phyloP scores from a whole-genome alignment of 2,113 vertebrate species.

The Haplochromis vanheusdeni region DNA sequence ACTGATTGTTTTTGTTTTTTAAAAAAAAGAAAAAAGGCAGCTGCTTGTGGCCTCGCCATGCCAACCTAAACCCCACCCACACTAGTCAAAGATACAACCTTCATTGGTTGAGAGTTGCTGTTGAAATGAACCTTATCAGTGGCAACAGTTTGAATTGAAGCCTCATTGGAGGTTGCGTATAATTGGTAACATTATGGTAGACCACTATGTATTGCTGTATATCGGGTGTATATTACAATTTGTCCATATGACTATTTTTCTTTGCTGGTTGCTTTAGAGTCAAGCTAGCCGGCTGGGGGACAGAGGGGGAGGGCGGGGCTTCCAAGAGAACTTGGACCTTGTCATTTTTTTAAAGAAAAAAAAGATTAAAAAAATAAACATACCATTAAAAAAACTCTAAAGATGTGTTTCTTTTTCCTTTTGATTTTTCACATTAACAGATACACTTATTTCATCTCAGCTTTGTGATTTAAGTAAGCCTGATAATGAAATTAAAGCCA shows the following conservation, averaged over 20 bases:
- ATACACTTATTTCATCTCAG: background rate
- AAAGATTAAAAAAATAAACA: constrained; percentile 54
- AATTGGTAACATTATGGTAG: constrained; percentile 67
- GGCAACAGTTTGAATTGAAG: constrained; percentile 54
- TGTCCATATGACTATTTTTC: constrained; percentile 67
- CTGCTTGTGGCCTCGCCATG: background rate
- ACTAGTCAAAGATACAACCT: constrained; percentile 15
- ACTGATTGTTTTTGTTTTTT: background rate
- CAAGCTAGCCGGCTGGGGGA: constrained; percentile 49
- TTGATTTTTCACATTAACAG: background rate
- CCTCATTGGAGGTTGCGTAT: constrained; percentile 61
- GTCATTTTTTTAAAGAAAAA: constrained; percentile 56
- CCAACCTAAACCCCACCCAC: constrained; percentile 25
- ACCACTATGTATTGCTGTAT: constrained; percentile 78
- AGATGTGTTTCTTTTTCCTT: background rate
- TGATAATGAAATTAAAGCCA: background rate
- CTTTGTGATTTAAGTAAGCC: background rate
- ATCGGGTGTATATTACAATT: constrained; percentile 72
- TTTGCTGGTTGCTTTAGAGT: constrained; percentile 66
- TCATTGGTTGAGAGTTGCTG: constrained; percentile 42
- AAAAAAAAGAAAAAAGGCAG: background rate
- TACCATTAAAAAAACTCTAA: background rate
- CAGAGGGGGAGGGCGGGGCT: constrained; percentile 43
- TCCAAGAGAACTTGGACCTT: constrained; percentile 64
- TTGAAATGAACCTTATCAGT: constrained; percentile 54